These are phyloP conservation scores for Scleropages formosus DNA, from an alignment of 2,797 vertebrate species.

Conservation along the genomic window DNA sequence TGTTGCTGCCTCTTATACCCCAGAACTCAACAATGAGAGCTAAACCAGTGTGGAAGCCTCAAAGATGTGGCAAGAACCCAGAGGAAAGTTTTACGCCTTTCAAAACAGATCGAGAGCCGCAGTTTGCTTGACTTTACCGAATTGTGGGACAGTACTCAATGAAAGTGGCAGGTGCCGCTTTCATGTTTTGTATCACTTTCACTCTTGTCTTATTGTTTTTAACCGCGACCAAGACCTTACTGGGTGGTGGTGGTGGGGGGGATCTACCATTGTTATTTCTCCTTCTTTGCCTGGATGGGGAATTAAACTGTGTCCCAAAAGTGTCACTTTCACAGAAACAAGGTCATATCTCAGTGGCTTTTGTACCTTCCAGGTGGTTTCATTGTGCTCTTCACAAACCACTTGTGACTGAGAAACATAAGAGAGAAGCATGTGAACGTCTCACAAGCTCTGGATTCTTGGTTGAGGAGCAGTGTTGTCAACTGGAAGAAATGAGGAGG, in stretches of 20 bases:
- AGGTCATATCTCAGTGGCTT: too few relatives aligned
- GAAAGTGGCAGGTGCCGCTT: background rate
- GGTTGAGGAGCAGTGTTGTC: too few relatives aligned
- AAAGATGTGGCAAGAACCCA: constrained; percentile 95
- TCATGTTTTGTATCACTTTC: background rate
- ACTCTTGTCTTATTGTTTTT: background rate
- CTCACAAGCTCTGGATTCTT: too few relatives aligned
- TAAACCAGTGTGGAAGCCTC: constrained; percentile 93
- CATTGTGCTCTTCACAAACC: too few relatives aligned
- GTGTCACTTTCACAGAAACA: too few relatives aligned
- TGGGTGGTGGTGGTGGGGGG: background rate
- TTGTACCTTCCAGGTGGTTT: too few relatives aligned
- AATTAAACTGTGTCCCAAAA: too few relatives aligned
- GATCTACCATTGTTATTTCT: too few relatives aligned
- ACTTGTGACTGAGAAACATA: too few relatives aligned
- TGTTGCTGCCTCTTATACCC: constrained; percentile 19
- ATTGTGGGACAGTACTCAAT: background rate
- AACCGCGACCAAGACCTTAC: background rate
- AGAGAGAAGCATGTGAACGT: too few relatives aligned
- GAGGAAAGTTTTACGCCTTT: constrained; percentile 86
- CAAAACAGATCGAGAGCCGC: constrained; percentile 76
- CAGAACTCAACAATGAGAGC: constrained; percentile 95
- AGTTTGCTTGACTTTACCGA: constrained; percentile 4
- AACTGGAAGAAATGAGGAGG: too few relatives aligned
- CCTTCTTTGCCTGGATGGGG: too few relatives aligned